Conservation (phyloP, 2,797 vertebrate species). For the Eurystomus glaucurus region DNA sequence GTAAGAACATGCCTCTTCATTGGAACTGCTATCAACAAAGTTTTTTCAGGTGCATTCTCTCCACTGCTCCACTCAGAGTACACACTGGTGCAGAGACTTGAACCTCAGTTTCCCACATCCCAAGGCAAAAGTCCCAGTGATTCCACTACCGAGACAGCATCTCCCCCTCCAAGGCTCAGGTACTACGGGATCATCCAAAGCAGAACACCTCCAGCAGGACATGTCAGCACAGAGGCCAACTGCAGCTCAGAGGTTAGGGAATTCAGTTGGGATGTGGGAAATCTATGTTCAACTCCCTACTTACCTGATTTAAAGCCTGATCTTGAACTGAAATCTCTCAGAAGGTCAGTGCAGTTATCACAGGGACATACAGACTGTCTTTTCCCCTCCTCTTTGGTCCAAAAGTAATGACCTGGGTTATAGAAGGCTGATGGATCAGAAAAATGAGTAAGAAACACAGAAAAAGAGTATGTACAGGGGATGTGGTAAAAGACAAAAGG, state of each 20-base stretch:
- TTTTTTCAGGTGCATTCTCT: background rate
- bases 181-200: background rate
- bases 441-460: slow-evolving; percentile 47
- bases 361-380: slow-evolving; percentile 64
- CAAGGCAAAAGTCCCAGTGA: slow-evolving; percentile 23
- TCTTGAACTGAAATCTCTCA: slow-evolving; percentile 71
- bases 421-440: slow-evolving; percentile 55
- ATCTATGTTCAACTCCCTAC: slow-evolving; percentile 63
- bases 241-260: slow-evolving; percentile 2
- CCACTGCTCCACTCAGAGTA: background rate
- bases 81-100: slow-evolving; percentile 41
- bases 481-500: background rate
- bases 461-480: background rate
- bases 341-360: slow-evolving; percentile 64
- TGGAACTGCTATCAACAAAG: background rate
- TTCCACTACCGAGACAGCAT: background rate
- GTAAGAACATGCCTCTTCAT: background rate
- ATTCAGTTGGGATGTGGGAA: slow-evolving; percentile 64
- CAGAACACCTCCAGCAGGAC: background rate
- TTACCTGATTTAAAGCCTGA: slow-evolving; percentile 75
- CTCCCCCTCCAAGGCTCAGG: background rate
- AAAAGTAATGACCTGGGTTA: slow-evolving; percentile 71
- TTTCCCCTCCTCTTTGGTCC: slow-evolving; percentile 71
- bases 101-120: slow-evolving; percentile 72
- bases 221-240: background rate